Conservation (phyloP, 1,140 invertebrate species). For the Pachypsylla venusta region DNA sequence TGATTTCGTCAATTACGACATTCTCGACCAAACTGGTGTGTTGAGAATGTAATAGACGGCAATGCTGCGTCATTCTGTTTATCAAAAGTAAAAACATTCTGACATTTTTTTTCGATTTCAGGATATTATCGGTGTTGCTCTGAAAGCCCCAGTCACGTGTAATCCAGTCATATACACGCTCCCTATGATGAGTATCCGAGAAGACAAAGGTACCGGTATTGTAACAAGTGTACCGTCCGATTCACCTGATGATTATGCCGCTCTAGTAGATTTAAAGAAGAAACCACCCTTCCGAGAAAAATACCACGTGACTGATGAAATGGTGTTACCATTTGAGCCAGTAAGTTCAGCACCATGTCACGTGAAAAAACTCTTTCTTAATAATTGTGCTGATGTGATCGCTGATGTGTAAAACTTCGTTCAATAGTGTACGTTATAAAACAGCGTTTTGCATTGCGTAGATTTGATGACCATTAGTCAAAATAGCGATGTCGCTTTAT, state of each 20-base stretch:
- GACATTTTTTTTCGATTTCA: too few relatives aligned
- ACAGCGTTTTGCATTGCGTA: background rate
- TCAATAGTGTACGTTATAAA: background rate
- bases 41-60: too few relatives aligned
- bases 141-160: slow-evolving; percentile 69
- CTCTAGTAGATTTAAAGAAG: slow-evolving; percentile 87
- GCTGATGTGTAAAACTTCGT: too few relatives aligned
- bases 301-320: slow-evolving; percentile 81
- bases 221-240: slow-evolving; percentile 98
- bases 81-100: too few relatives aligned
- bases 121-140: slow-evolving; percentile 59
- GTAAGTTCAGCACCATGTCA: too few relatives aligned
- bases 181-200: slow-evolving; percentile 96
- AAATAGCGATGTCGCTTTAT: too few relatives aligned
- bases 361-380: too few relatives aligned
- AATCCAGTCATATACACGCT: slow-evolving; percentile 80
- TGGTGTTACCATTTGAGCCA: slow-evolving; percentile 75
- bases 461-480: too few relatives aligned
- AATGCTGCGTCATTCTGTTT: too few relatives aligned
- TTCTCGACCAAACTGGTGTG: slow-evolving; percentile 7
- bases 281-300: slow-evolving; percentile 87
- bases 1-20: slow-evolving; percentile 1
- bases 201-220: slow-evolving; percentile 94
- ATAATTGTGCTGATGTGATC: background rate
- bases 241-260: slow-evolving; percentile 96